These are phyloP conservation scores for human (Homo sapiens) DNA, from an alignment of 2,113 vertebrate species.

Conservation along the genomic window DNA sequence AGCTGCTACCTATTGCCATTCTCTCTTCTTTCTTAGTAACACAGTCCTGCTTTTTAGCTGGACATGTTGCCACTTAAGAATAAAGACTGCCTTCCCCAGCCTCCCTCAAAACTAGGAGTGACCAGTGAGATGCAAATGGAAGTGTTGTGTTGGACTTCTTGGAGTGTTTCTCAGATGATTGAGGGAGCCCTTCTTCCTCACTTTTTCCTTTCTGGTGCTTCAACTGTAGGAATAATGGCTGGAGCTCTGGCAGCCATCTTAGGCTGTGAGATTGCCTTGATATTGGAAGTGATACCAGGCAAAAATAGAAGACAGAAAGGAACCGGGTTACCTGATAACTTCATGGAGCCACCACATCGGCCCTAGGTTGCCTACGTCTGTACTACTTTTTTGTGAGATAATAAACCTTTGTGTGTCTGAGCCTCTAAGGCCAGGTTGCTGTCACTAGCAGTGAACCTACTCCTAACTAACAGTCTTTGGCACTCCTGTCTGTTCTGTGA, in stretches of 20 bases:
- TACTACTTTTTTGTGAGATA: background rate
- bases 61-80: background rate
- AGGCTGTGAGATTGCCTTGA: background rate
- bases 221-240: background rate
- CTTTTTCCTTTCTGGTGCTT: background rate
- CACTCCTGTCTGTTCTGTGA: background rate
- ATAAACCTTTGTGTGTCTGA: background rate
- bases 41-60: background rate
- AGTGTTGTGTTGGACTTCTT: background rate
- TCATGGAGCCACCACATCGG: background rate
- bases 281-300: background rate
- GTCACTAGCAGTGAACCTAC: background rate
- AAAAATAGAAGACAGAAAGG: background rate
- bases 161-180: background rate
- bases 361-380: background rate
- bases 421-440: background rate
- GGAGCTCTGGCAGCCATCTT: background rate
- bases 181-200: background rate
- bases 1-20: background rate
- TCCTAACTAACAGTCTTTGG: no score
- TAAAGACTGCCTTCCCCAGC: background rate
- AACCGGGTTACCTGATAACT: background rate
- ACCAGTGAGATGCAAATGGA: background rate
- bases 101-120: background rate
- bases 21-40: background rate